Conservation (phyloP, 2,797 vertebrate species). For the Pseudochaenichthys georgianus region DNA sequence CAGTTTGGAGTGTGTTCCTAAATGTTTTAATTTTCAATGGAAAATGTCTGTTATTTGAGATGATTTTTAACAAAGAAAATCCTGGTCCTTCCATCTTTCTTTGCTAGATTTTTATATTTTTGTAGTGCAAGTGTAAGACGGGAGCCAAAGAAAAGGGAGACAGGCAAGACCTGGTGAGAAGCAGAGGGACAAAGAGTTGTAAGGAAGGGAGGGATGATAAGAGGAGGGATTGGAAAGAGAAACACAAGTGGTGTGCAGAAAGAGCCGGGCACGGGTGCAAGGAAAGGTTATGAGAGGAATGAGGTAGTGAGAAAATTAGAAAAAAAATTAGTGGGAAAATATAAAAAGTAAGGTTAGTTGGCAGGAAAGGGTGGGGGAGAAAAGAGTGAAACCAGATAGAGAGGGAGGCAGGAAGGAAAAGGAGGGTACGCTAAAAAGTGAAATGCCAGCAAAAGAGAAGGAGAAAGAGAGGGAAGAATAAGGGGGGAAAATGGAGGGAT, state of each 20-base stretch:
- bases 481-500: conserved; percentile 54
- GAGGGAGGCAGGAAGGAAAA: conserved; percentile 76
- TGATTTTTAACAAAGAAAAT: not conserved
- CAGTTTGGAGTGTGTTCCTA: not conserved
- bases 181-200: conserved; percentile 16
- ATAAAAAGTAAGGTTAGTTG: conserved; percentile 44
- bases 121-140: not conserved
- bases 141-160: not conserved
- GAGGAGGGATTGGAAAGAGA: conserved; percentile 26
- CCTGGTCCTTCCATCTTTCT: not conserved
- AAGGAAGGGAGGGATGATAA: conserved; percentile 25
- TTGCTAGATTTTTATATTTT: not conserved
- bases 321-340: conserved; percentile 33
- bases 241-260: conserved; percentile 25
- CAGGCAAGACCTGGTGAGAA: conserved; percentile 1
- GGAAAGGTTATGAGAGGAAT: conserved; percentile 32
- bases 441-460: conserved; percentile 43
- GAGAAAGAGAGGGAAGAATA: conserved; percentile 39
- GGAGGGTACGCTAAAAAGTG: conserved; percentile 56
- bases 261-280: conserved; percentile 9
- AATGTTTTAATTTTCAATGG: not conserved
- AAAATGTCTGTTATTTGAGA: not conserved
- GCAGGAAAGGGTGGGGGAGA: conserved; percentile 74
- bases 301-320: conserved; percentile 12
- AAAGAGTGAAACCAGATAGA: conserved; percentile 66